Evolutionary conservation across 2,888 invertebrate species (phyloP).

Genomic region (Crepidodera aurea): DNA sequence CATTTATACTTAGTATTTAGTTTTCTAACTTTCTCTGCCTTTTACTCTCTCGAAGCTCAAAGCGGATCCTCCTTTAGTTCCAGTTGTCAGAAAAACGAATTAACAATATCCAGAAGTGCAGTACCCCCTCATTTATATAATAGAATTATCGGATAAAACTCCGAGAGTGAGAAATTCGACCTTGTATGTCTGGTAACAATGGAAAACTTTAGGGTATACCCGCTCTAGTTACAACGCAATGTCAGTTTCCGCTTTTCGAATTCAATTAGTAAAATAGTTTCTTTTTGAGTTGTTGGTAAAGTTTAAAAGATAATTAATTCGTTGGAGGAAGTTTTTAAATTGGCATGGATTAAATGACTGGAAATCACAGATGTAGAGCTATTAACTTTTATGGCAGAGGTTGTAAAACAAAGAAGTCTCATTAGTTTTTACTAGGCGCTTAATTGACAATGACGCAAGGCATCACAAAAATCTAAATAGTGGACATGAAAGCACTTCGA

Average conservation of each 20-base stretch:
- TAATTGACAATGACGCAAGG: too few relatives aligned
- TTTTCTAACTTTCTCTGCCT: too few relatives aligned
- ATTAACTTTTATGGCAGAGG: too few relatives aligned
- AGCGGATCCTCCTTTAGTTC: background rate
- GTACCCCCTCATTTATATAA: constrained; percentile 10
- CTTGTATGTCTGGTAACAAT: background rate
- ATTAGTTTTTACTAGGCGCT: too few relatives aligned
- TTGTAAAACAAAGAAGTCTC: too few relatives aligned
- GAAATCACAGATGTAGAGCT: too few relatives aligned
- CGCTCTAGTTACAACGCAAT: background rate
- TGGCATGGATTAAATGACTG: too few relatives aligned
- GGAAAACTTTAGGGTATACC: background rate
- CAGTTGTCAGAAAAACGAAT: background rate
- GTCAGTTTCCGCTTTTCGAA: background rate
- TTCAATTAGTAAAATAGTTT: constrained; percentile 13
- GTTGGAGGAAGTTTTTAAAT: too few relatives aligned
- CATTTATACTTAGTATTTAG: too few relatives aligned
- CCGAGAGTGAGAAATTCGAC: background rate
- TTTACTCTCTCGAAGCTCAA: background rate
- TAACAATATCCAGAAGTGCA: constrained; percentile 1
- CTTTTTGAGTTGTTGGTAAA: background rate
- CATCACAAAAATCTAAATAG: too few relatives aligned
- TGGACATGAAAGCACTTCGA: too few relatives aligned
- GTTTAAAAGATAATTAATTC: too few relatives aligned
- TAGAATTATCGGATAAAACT: constrained; percentile 6